Evolutionary conservation across 2,113 vertebrate genomes (phyloP).

Genomic region (Misgurnus anguillicaudatus): DNA sequence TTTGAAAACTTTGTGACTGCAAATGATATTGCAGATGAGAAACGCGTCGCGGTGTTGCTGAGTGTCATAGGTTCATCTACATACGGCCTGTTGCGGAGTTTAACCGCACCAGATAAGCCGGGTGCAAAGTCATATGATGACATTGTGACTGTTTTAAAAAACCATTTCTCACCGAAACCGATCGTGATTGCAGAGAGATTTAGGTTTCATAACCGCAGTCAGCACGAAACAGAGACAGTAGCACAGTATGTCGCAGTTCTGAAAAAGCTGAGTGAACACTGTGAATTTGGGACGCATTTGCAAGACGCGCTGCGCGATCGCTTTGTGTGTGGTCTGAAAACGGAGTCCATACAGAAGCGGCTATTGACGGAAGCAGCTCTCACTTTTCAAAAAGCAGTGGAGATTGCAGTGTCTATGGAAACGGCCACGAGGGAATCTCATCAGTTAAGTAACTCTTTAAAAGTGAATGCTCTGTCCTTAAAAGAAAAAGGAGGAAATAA

Average conservation of each 20-base stretch:
- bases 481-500: not conserved
- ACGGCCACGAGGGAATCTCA: constrained; percentile 12
- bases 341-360: constrained; percentile 58
- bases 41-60: not conserved
- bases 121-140: not conserved
- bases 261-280: constrained; percentile 35
- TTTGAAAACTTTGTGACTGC: constrained; percentile 18
- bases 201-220: constrained; percentile 52
- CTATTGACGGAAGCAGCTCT: constrained; percentile 48
- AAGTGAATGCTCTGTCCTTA: not conserved
- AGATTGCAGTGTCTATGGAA: constrained; percentile 21
- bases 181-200: constrained; percentile 26
- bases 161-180: not conserved
- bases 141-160: not conserved
- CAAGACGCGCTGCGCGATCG: constrained; percentile 64
- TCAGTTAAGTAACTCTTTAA: constrained; percentile 43
- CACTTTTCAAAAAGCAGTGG: constrained; percentile 56
- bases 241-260: constrained; percentile 61
- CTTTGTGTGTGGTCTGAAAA: constrained; percentile 63
- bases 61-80: not conserved
- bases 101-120: constrained; percentile 15
- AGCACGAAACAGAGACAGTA: constrained; percentile 59
- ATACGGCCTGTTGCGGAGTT: not conserved
- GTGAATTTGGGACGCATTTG: constrained; percentile 64
- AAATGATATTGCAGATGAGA: not conserved